Percentiles rank a stretch among this genome's conserved stretches.
Conservation (phyloP, 2,113 vertebrate genomes). For the Vulpes ferrilata region DNA sequence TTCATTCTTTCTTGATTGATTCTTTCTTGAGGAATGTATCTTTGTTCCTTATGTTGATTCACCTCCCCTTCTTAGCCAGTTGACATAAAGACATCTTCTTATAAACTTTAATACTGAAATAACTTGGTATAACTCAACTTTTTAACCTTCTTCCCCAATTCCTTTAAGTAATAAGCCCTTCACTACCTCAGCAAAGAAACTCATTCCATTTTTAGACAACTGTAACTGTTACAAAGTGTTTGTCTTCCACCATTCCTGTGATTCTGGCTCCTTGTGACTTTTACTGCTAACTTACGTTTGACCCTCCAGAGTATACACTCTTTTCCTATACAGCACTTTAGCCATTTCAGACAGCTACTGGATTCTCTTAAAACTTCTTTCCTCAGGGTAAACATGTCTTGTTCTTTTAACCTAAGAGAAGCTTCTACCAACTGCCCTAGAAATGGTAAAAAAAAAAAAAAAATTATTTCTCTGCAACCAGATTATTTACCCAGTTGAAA, state of each 20-base stretch:
- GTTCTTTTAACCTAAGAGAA: slow-evolving; percentile 31
- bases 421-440: slow-evolving; percentile 45
- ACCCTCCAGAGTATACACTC: too few species aligned
- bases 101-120: slow-evolving; percentile 24
- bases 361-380: slow-evolving; percentile 19
- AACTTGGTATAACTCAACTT: not conserved
- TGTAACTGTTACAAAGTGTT: not conserved
- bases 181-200: not conserved
- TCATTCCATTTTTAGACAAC: slow-evolving; percentile 9
- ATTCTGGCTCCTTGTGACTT: not conserved
- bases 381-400: not conserved
- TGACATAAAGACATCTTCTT: not conserved
- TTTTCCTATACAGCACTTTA: not conserved
- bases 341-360: not conserved
- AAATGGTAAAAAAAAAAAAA: slow-evolving; percentile 73
- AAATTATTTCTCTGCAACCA: slow-evolving; percentile 50
- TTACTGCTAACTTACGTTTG: not conserved
- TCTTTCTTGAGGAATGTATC: not conserved
- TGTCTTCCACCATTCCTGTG: not conserved
- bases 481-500: slow-evolving; percentile 30
- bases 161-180: not conserved
- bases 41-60: slow-evolving; percentile 7
- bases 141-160: slow-evolving; percentile 9
- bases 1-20: not conserved
- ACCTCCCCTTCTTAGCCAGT: not conserved